Percentiles rank a stretch among this genome's conserved stretches.
phyloP scores from a whole-genome alignment of 1,140 invertebrate genomes.

The Bombus terrestris region DNA sequence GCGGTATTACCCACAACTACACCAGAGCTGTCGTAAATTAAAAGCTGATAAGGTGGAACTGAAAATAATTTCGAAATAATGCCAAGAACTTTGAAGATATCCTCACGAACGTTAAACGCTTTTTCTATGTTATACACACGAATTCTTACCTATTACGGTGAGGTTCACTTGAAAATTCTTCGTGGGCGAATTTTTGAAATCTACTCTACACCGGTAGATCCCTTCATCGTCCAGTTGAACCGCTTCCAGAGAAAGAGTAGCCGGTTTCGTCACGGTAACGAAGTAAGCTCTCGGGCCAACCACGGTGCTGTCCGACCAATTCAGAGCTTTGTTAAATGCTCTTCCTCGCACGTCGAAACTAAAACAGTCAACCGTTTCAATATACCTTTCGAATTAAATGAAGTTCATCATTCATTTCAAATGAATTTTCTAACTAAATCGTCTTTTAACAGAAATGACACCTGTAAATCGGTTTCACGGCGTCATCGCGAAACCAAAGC shows the following conservation, averaged over 20 bases:
- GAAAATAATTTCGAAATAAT: slow-evolving; percentile 61
- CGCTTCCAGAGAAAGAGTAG: slow-evolving; percentile 90
- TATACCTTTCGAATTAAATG: no score
- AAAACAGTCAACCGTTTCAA: slow-evolving; percentile 44
- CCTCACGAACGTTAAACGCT: neutral
- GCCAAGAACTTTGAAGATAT: neutral
- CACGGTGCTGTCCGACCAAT: slow-evolving; percentile 90
- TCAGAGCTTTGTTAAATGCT: slow-evolving; percentile 89
- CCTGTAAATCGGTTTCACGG: slow-evolving; percentile 94
- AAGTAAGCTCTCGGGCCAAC: slow-evolving; percentile 92
- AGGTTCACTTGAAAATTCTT: slow-evolving; percentile 95
- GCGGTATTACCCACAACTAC: slow-evolving; percentile 88
- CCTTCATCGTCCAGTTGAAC: slow-evolving; percentile 93
- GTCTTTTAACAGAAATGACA: slow-evolving; percentile 74
- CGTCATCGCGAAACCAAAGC: slow-evolving; percentile 93
- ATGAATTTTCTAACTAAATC: no score
- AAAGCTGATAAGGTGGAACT: slow-evolving; percentile 93
- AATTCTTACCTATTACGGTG: slow-evolving; percentile 93
- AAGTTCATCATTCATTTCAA: no score
- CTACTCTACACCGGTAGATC: slow-evolving; percentile 93
- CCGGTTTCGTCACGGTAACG: slow-evolving; percentile 88
- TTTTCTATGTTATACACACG: neutral
- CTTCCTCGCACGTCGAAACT: slow-evolving; percentile 92
- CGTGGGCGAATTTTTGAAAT: slow-evolving; percentile 95
- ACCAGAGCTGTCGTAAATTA: slow-evolving; percentile 92